Percentiles rank a stretch among this genome's conserved stretches.
Evolutionary conservation across 2,888 invertebrate genomes (phyloP).

Genomic region (Seira sanloemensis): DNA sequence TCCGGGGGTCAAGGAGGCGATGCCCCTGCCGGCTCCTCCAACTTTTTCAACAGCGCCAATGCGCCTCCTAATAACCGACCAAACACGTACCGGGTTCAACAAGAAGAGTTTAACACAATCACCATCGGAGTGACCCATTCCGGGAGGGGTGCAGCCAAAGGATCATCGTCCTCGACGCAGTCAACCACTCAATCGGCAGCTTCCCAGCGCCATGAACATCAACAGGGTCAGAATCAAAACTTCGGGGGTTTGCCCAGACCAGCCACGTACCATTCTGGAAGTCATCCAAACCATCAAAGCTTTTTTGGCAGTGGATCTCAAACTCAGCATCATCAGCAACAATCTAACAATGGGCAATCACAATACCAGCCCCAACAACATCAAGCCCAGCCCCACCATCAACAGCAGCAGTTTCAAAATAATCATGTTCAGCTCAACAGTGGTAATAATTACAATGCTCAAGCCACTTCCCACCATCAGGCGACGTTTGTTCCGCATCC

Average conservation of each 20-base stretch:
- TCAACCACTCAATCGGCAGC: slow-evolving; percentile 5
- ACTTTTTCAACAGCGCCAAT: slow-evolving; percentile 20
- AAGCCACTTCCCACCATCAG: slow-evolving; percentile 44
- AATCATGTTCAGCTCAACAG: background rate
- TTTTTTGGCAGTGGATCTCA: slow-evolving; percentile 13
- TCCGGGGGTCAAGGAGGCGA: too few relatives aligned
- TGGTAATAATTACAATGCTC: slow-evolving; percentile 30
- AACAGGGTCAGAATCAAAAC: too few relatives aligned
- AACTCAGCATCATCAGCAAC: background rate
- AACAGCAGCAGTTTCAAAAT: background rate
- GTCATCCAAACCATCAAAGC: slow-evolving; percentile 37
- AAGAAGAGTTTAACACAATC: too few relatives aligned
- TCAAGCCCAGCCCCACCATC: background rate
- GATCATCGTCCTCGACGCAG: slow-evolving; percentile 12
- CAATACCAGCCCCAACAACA: background rate
- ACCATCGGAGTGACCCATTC: slow-evolving; percentile 2
- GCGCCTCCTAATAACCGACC: background rate
- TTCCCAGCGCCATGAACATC: slow-evolving; percentile 10
- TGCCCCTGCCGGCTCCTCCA: background rate
- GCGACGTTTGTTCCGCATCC: slow-evolving; percentile 32
- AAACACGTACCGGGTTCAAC: background rate
- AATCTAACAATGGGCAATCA: too few relatives aligned
- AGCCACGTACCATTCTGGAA: slow-evolving; percentile 23
- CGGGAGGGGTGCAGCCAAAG: background rate
- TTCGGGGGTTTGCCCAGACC: slow-evolving; percentile 12